phyloP scores from a whole-genome alignment of 2,113 vertebrate species.

The Nothoprocta pentlandii region DNA sequence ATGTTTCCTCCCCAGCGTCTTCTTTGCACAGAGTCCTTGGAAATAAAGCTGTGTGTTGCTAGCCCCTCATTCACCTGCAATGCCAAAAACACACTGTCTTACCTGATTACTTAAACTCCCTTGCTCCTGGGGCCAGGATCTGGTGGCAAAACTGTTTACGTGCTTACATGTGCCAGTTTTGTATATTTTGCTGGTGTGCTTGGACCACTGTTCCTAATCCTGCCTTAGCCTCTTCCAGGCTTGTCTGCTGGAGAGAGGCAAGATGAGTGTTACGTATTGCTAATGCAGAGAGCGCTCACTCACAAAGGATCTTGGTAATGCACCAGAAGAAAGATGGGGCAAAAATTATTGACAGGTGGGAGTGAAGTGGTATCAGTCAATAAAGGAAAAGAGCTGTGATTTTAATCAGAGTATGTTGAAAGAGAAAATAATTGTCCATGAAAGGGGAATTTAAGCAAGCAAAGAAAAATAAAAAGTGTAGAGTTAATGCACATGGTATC shows the following conservation, averaged over 20 bases:
- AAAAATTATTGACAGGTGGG: background rate
- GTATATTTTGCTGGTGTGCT: background rate
- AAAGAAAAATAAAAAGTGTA: background rate
- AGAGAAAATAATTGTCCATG: background rate
- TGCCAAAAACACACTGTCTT: background rate
- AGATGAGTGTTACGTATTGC: background rate
- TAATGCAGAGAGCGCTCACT: background rate
- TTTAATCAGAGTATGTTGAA: background rate
- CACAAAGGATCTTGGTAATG: background rate
- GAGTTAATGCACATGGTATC: background rate
- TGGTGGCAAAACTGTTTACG: background rate
- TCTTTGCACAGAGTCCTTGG: background rate
- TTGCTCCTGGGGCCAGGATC: background rate
- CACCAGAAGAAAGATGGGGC: background rate
- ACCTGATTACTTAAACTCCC: background rate
- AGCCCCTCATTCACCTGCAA: background rate
- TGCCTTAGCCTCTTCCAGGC: background rate
- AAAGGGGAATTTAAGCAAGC: background rate
- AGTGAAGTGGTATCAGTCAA: background rate
- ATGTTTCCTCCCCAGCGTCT: background rate
- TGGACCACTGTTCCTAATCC: background rate
- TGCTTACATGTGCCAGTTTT: background rate
- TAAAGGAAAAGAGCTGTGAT: background rate
- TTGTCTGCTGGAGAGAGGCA: background rate
- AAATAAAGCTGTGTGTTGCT: background rate